Percentiles rank a stretch among this genome's conserved stretches.
phyloP scores from a whole-genome alignment of 2,113 vertebrate genomes.

The Pardalotus punctatus region DNA sequence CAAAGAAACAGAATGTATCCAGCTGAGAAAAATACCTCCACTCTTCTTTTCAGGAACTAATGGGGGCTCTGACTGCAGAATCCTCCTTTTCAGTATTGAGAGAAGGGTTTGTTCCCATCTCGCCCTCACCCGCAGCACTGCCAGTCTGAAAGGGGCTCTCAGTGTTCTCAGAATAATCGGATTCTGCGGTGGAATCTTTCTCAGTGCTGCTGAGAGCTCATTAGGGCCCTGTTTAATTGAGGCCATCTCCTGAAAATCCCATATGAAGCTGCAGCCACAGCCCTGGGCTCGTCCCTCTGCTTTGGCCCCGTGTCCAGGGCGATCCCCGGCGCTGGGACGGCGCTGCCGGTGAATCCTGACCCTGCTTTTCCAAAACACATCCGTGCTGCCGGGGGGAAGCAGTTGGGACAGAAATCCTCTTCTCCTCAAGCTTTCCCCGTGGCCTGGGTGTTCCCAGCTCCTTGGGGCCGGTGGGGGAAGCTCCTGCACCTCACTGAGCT shows the following conservation, averaged over 20 bases:
- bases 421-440: neutral
- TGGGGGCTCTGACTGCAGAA: neutral
- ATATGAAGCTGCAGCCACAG: accelerated
- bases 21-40: neutral
- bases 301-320: accelerated
- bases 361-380: neutral
- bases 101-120: neutral
- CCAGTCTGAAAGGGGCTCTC: neutral
- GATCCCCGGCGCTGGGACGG: accelerated
- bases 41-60: neutral
- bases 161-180: neutral
- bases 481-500: accelerated
- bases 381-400: accelerated
- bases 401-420: neutral
- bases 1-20: neutral
- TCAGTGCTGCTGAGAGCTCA: neutral
- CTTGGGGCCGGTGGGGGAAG: neutral
- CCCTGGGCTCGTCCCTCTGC: neutral
- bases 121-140: neutral
- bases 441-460: neutral
- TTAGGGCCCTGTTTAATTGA: neutral
- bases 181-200: neutral
- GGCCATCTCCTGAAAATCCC: neutral
- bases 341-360: neutral
- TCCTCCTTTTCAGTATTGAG: neutral